Evolutionary conservation across 2,888 invertebrate species (phyloP), one percentile per base, ranked within the genome.

Genomic region (Tenthredo livida): DNA sequence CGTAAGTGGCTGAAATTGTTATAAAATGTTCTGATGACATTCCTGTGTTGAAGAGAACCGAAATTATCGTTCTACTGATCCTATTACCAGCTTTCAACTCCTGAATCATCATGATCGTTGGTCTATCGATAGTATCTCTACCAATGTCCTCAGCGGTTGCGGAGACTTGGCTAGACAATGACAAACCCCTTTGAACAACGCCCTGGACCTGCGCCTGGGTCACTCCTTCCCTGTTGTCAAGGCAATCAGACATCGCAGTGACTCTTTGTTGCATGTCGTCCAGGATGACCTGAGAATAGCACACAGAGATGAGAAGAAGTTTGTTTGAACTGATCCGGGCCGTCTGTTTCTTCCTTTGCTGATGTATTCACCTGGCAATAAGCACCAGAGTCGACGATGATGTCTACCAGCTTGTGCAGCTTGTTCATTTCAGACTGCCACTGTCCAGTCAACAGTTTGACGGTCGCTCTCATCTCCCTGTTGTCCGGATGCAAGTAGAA

Each of bases 361-460:
- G 33, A 15, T 43, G 7, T 73, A 21, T 75, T 86, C 92, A 96
- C 96, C 93, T 96, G 95, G 88, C 95, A 95, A 92, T 96, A 96
- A 43, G 96, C 96, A 84, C 95, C 94, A 0, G 96, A 96, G 91
- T 97, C 96, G 6, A 96, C 95, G 85, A 97, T 96, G 73, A 95
- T 91, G 92, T 96, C 96, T 61, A 97, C 95, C 70, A 94, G 94
- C 85, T 94, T 93, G 86, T 95, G 94, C 83, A 96, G 94, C 73
- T 94, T 94, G 54, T 92, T 91, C 3, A 96, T 94, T 92, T 96
- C 96, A 73, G 94, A 91, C 40, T 94, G 94, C 96, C 96, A 96
- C 84, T 95, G 94, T 33, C 94, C 92, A 25, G 94, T 94, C 82
- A 96, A 92, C 4, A 96, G 89, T 87, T 93, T 93, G 1, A 94